Conservation (phyloP, 2,888 invertebrate species). For the Yponomeuta sedellus region DNA sequence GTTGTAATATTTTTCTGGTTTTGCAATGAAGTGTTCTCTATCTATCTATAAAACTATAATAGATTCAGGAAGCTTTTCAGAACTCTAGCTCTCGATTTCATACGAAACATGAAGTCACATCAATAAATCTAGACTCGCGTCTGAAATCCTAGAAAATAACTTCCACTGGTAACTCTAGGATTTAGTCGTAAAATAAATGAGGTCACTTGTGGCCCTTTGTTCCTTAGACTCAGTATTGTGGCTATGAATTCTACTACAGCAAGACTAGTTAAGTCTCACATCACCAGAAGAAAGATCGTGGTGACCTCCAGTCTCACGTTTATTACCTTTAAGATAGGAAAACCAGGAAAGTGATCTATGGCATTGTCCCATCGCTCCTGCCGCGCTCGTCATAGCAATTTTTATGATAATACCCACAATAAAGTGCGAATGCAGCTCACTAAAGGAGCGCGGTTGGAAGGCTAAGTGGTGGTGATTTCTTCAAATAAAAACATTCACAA, state of each 20-base stretch:
- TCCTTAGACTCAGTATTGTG: neutral
- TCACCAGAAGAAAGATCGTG: neutral
- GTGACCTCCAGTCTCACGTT: neutral
- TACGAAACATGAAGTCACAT: neutral
- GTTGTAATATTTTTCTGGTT: too few species aligned
- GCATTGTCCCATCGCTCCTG: constrained; percentile 2
- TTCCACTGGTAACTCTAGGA: neutral
- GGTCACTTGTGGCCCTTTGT: neutral
- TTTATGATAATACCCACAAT: constrained; percentile 14
- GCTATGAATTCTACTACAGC: neutral
- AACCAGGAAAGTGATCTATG: neutral
- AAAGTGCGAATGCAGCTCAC: constrained; percentile 9
- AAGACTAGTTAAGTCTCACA: neutral
- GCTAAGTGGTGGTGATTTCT: too few species aligned
- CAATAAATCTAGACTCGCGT: neutral
- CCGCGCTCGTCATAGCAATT: neutral
- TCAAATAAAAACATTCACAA: too few species aligned
- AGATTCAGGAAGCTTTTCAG: too few species aligned
- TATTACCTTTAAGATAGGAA: neutral
- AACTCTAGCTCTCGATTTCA: neutral
- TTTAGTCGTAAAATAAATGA: neutral
- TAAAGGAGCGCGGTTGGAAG: neutral
- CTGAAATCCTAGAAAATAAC: neutral
- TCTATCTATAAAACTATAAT: too few species aligned
- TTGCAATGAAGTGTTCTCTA: too few species aligned